Evolutionary conservation across 2,797 vertebrate genomes (phyloP).

Genomic region (Chrosomus eos): DNA sequence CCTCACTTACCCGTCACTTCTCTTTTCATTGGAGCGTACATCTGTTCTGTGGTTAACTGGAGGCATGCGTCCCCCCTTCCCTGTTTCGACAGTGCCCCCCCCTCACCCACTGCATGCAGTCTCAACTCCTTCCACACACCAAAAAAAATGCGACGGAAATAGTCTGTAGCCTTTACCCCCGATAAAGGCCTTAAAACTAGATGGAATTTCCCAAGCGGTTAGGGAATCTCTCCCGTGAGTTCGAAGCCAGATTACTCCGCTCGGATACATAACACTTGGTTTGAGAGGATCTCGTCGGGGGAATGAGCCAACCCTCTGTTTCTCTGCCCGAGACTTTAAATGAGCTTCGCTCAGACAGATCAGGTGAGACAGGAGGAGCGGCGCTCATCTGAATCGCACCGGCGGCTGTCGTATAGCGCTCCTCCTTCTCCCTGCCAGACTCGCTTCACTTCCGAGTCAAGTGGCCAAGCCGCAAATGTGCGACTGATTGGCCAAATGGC

Average conservation of each 20-base stretch:
- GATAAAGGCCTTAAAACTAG: constrained; percentile 37
- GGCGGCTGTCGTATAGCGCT: background rate
- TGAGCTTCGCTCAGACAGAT: constrained; percentile 45
- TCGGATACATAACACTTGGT: constrained; percentile 18
- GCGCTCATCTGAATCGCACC: constrained; percentile 38
- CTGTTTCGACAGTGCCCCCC: constrained; percentile 27
- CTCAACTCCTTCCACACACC: constrained; percentile 27
- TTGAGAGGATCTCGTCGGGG: constrained; percentile 13
- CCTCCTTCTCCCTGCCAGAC: constrained; percentile 14
- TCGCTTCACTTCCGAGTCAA: constrained; percentile 47
- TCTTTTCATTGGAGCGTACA: constrained; percentile 63
- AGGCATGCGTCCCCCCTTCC: constrained; percentile 56
- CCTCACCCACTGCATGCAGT: constrained; percentile 55
- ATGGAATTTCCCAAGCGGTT: constrained; percentile 36
- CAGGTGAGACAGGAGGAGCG: constrained; percentile 38
- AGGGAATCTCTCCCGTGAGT: constrained; percentile 22
- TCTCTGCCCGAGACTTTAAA: constrained; percentile 47
- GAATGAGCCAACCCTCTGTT: constrained; percentile 8
- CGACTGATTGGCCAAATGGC: constrained; percentile 53
- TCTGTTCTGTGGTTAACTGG: constrained; percentile 63
- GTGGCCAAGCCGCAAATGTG: constrained; percentile 43
- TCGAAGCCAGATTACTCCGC: constrained; percentile 29
- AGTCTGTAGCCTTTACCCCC: constrained; percentile 1
- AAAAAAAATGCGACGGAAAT: constrained; percentile 13
- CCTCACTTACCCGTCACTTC: constrained; percentile 62